Evolutionary conservation across 2,888 invertebrate genomes (phyloP), one percentile per base, ranked within the genome.

Genomic region (Cryptocephalus moraei): DNA sequence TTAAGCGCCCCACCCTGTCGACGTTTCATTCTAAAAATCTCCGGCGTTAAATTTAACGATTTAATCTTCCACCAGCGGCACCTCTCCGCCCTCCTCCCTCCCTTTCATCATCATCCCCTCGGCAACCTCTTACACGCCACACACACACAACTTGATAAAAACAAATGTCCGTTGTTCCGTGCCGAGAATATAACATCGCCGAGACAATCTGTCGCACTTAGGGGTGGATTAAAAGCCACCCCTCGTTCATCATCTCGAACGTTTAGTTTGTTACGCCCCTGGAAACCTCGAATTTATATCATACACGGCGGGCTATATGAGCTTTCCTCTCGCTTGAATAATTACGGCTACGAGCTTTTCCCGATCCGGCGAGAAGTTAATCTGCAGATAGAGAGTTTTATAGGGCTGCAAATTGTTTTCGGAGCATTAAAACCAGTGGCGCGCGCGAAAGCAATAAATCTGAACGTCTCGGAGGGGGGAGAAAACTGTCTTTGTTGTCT

Each of bases 301-400:
- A 22, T 6, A 22, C 6, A 22, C 22, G 22, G 22, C 22, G 3
- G 2, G 22, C 3, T 22, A 22, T 22, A 22, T 2, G 22, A 22
- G 42, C 49, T 54, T 50, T 52, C 22, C 22, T 49, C 52, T 49
- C 52, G 49, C 46, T 46, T 50, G 54, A 49, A 50, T 54, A 54
- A 54, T 54, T 54, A 52, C 49, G 49, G 43, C 13, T 10, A 11
- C 9, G 14, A 41, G 11, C 31, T 13, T 45, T 40, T 34, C 44
- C 32, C 32, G 45, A 49, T 46, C 43, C 54, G 49, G 54, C 51
- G 49, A 52, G 45, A 54, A 54, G 50, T 54, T 54, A 54, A 54
- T 54, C 50, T 51, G 39, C 46, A 44, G 50, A 52, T 54, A 54
- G 52, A 54, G 52, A 54, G 45, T 54, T 54, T 54, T 54, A 54